phyloP scores from a whole-genome alignment of 1,140 invertebrate genomes.

The Lordiphosa collinella region DNA sequence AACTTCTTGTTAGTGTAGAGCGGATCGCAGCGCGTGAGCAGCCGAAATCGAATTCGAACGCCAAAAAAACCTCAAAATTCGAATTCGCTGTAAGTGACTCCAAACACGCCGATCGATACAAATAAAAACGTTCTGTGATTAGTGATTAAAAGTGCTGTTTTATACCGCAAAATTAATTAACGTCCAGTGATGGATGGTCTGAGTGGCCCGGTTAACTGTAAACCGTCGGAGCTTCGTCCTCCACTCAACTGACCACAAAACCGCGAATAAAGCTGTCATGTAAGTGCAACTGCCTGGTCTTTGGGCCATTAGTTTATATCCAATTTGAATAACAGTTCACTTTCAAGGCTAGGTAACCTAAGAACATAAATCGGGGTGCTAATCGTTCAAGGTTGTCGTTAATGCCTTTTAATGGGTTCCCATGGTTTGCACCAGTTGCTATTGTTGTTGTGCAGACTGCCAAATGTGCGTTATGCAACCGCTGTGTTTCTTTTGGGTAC shows the following conservation, averaged over 20 bases:
- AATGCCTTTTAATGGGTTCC: not conserved
- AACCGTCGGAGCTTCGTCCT: conserved; percentile 21
- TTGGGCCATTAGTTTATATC: conserved; percentile 4
- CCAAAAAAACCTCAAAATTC: conserved; percentile 12
- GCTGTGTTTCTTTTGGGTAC: too few species aligned
- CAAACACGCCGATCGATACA: too few species aligned
- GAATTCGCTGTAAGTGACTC: too few species aligned
- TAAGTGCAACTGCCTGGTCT: conserved; percentile 15
- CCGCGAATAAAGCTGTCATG: conserved; percentile 17
- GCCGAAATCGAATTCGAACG: conserved; percentile 13
- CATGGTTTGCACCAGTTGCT: too few species aligned
- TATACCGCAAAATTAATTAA: not conserved
- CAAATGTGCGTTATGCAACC: too few species aligned
- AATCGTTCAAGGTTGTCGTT: conserved; percentile 54
- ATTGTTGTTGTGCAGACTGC: too few species aligned
- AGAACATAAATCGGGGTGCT: conserved; percentile 32
- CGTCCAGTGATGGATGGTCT: not conserved
- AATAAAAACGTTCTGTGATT: too few species aligned
- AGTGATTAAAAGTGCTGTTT: too few species aligned
- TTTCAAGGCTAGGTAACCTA: conserved; percentile 3
- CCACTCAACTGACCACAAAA: conserved; percentile 13
- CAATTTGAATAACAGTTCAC: conserved; percentile 29
- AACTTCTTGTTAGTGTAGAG: conserved; percentile 79
- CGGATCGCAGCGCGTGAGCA: conserved; percentile 69
- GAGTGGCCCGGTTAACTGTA: not conserved